Evolutionary conservation across 2,113 vertebrate species (phyloP).

Genomic region (Crotalus tigris): DNA sequence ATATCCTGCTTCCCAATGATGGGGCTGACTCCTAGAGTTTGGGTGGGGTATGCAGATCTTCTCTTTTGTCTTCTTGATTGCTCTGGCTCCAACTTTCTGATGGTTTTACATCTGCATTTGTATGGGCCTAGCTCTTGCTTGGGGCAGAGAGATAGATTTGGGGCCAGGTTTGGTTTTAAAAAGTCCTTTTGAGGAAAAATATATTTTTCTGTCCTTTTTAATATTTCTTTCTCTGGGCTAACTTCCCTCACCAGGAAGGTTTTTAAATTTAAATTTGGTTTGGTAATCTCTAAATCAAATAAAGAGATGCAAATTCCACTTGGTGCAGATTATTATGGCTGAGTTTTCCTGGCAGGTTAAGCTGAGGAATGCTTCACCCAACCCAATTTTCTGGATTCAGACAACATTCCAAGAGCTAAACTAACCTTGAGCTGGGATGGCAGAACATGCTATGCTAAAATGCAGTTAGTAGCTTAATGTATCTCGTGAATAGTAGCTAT

Average conservation of each 20-base stretch:
- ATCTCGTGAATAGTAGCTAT: background rate
- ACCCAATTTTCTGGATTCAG: background rate
- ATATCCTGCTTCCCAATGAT: too few species aligned
- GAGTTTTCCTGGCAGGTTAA: background rate
- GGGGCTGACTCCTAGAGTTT: too few species aligned
- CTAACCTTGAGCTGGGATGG: background rate
- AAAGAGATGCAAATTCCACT: constrained; percentile 21
- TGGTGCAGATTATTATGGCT: background rate
- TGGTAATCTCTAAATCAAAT: constrained; percentile 60
- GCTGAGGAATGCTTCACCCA: background rate
- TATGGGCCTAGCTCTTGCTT: too few species aligned
- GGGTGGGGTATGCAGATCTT: too few species aligned
- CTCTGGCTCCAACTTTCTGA: too few species aligned
- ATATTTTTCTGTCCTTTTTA: too few species aligned
- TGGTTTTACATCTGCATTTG: too few species aligned
- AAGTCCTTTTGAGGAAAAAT: too few species aligned
- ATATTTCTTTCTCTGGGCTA: too few species aligned
- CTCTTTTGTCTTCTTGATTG: too few species aligned
- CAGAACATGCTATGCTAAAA: background rate
- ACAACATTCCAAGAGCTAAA: background rate
- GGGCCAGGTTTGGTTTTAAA: too few species aligned
- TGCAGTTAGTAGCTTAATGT: background rate
- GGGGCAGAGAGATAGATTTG: too few species aligned
- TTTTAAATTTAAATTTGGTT: constrained; percentile 59
- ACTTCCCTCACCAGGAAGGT: constrained; percentile 20